phyloP scores from a whole-genome alignment of 2,113 vertebrate species.

The Megaptera novaeangliae region DNA sequence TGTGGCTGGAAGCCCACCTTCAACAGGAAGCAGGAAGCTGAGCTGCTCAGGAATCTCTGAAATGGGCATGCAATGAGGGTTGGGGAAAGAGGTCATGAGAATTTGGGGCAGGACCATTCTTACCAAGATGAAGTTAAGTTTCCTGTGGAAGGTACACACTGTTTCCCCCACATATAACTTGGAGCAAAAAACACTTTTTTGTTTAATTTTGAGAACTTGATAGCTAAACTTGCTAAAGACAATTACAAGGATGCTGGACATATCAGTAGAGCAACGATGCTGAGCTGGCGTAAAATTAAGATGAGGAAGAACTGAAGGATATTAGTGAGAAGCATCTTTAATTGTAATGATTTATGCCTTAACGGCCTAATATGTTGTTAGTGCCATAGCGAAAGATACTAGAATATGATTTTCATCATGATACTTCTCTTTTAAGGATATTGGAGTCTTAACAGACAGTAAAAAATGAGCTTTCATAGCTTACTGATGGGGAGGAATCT shows the following conservation, averaged over 20 bases:
- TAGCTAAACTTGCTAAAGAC: not conserved
- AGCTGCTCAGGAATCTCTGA: not conserved
- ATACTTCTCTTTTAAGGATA: not conserved
- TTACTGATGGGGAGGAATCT: not conserved
- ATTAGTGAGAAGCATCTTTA: not conserved
- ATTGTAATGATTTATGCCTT: not conserved
- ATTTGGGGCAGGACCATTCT: not conserved
- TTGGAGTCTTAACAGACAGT: not conserved
- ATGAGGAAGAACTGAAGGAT: not conserved
- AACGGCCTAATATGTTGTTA: not conserved
- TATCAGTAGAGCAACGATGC: not conserved
- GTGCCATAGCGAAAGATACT: not conserved
- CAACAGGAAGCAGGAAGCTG: not conserved
- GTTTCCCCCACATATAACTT: not conserved
- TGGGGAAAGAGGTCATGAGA: not conserved
- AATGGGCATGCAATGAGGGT: not conserved
- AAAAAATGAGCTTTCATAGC: not conserved
- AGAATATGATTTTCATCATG: not conserved
- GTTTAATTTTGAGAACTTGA: constrained; percentile 6
- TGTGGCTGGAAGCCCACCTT: not conserved
- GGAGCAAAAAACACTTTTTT: not conserved
- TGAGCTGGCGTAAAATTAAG: not conserved
- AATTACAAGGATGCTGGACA: not conserved
- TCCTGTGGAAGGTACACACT: not conserved
- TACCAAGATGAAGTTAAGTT: not conserved